Base-by-base conservation (phyloP, 1,140 invertebrate species). In the Panagrolaimus sp. region DNA sequence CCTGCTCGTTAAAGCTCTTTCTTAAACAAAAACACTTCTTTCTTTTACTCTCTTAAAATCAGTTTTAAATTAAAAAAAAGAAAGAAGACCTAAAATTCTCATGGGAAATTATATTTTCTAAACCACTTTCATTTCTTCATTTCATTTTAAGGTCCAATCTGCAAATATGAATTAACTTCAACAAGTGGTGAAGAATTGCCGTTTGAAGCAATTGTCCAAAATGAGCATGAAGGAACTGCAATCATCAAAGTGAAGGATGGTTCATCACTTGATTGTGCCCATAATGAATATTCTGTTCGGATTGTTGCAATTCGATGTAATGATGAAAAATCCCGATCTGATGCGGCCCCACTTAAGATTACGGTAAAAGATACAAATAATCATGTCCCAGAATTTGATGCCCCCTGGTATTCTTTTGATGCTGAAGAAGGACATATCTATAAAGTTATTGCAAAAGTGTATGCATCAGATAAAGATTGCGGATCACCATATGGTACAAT, bases 291-390 rank as follows among this genome's bases (percentile, higher is more conserved):
- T 62, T 45, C 47, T 52, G 46, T 82, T 15, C 62, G 67, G 21
- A 38, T 82, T 26, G 65, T 68, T 17, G 80, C 82, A 12, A 74
- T 83, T 14, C 71, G 76, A 38, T 82, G 80, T 65, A 79, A 72
- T 52, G 80, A 83, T 28, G 80, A 82, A 8, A 48, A 43, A 15
- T 58, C 71, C 15, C 68, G 67, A 32, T 78, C 74, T 32, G 80
- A 82, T 63, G 82, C 76, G n/a, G 82, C 75, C 12, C 63, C 73
- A 32, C 68, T 82, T 52, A 80, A 83, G 63, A 73, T 82, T 43
- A 71, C 71, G n/a, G 76, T 82, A 7, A 79, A 83, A 67, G 82
- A 82, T 55, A 77, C 73, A 15, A 82, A 82, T 71, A 83, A 83
- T 52, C 80, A 82, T 62, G 65, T 75, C 2, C 80, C 80, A 10